Evolutionary conservation across 2,113 vertebrate genomes (phyloP), one percentile per base, ranked within the genome.

Genomic region (Camelus dromedarius): DNA sequence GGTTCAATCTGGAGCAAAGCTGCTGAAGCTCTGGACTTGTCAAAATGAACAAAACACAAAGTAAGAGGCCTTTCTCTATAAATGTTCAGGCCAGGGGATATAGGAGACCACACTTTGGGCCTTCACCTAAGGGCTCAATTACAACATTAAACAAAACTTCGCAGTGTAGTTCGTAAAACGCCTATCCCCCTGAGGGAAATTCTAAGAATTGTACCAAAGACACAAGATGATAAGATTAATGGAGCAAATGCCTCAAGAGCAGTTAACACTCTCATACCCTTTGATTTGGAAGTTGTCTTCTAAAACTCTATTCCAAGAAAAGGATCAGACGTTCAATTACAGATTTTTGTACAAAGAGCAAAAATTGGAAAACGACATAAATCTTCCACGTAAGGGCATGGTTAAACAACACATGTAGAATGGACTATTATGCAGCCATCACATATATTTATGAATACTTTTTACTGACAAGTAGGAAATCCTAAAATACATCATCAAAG

Each of bases 181-280:
- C 28, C 70, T 91, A 26, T 62, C 32, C 32, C 28, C 26, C 20
- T 66, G 14, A 89, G n/a, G 48, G 62, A 91, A 84, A 83, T 70
- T 89, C 32, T 32, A 95, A 91, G 66, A 93, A 69, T 15, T 76
- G 28, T 50, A 80, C 24, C n/a, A 90, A 92, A 93, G 46, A 66
- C 48, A 35, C 24, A 86, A 93, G 77, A 95, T 28, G 67, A 38
- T 96, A 66, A 97, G 94, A 93, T 81, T 88, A 88, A 83, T 64
- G 56, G 62, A 93, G 95, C 14, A 93, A 92, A 96, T 16, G 42
- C 54, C 35, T 84, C 50, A 60, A 84, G 73, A 91, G 35, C 75
- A 85, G 30, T 60, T 85, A 94, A 92, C 12, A 83, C 24, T 56
- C 80, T 83, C 64, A 89, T 8, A 94, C 5, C 48, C 35, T 58